These are phyloP conservation scores for Antheraea assamensis DNA, from an alignment of 2,888 invertebrate genomes.

Conservation along the genomic window DNA sequence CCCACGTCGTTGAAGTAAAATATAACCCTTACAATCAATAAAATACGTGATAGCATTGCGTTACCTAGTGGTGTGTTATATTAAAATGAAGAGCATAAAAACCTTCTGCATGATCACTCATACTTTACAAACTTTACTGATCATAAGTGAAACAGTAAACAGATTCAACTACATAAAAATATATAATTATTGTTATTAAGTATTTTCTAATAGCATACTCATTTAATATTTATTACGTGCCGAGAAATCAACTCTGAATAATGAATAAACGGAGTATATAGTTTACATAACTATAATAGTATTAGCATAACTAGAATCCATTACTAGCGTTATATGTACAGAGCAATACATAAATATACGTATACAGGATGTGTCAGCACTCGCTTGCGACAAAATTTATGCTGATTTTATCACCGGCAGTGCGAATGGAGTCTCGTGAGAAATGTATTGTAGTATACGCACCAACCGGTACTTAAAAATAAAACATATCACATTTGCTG, in stretches of 20 bases:
- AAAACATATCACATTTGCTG: conserved; percentile 34
- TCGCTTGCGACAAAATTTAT: conserved; percentile 52
- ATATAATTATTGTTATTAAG: background rate
- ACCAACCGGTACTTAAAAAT: conserved; percentile 30
- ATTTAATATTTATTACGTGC: background rate
- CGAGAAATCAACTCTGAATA: background rate
- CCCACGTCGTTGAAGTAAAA: too few relatives aligned
- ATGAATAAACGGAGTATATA: conserved; percentile 20
- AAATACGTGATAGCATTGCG: too few relatives aligned
- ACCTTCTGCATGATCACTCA: too few relatives aligned
- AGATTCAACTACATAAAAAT: too few relatives aligned
- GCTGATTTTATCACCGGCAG: conserved; percentile 61
- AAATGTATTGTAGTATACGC: conserved; percentile 38
- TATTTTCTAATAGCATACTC: background rate
- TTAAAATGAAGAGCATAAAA: too few relatives aligned
- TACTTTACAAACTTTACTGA: too few relatives aligned
- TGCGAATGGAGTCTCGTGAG: conserved; percentile 46
- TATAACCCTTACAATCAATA: too few relatives aligned
- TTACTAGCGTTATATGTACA: conserved; percentile 37
- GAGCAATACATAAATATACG: conserved; percentile 18
- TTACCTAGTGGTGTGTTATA: too few relatives aligned
- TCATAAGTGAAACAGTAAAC: too few relatives aligned
- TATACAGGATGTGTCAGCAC: conserved; percentile 23
- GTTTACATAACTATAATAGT: conserved; percentile 28
- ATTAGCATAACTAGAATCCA: conserved; percentile 47